phyloP scores from a whole-genome alignment of 1,140 invertebrate genomes.

The Neodiprion virginianus region DNA sequence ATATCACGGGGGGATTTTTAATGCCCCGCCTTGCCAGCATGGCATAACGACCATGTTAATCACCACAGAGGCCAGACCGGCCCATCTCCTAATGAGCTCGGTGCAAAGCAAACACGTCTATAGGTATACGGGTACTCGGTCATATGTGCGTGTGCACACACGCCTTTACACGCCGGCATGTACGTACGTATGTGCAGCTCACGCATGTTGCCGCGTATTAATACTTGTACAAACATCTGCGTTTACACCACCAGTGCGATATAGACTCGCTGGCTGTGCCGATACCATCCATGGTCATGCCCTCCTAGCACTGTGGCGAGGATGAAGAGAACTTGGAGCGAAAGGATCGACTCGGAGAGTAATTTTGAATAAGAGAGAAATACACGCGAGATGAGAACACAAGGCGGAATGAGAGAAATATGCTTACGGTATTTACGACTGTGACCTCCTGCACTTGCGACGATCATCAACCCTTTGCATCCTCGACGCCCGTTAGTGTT shows the following conservation, averaged over 20 bases:
- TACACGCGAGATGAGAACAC: not conserved
- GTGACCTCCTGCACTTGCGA: conserved; percentile 6
- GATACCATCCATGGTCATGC: not conserved
- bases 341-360: not conserved
- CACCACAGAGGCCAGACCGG: conserved; percentile 23
- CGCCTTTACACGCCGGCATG: not conserved
- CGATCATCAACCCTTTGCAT: not conserved
- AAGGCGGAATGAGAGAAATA: not conserved
- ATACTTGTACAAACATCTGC: not conserved
- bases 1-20: conserved; percentile 31
- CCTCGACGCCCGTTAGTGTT: not conserved
- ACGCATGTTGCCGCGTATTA: not conserved
- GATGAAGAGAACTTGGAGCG: not conserved
- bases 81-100: conserved; percentile 38
- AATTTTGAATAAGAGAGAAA: not conserved
- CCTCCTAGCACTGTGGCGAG: not conserved
- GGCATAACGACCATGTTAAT: conserved; percentile 44
- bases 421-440: not conserved
- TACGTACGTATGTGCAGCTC: not conserved
- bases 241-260: not conserved
- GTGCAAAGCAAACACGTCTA: conserved; percentile 40
- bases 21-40: conserved; percentile 33
- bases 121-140: too few species aligned
- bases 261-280: not conserved
- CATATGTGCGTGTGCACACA: not conserved